These are phyloP conservation scores for Antedon bifida DNA, from an alignment of 35 echinoderm and acorn worm genomes.

Conservation along the genomic window DNA sequence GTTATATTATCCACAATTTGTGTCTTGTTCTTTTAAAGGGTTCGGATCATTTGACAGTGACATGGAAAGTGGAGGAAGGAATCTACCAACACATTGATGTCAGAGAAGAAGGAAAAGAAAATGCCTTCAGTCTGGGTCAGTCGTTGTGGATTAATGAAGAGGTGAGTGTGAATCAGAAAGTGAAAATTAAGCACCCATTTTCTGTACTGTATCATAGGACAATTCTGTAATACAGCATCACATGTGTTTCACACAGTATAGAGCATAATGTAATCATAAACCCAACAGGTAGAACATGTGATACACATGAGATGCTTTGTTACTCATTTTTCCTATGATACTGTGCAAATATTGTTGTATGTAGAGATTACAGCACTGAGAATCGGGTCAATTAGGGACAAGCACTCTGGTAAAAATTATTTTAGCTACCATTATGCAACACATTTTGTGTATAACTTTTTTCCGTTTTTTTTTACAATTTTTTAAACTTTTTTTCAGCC, in stretches of 20 bases:
- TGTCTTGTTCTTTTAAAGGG: constrained; percentile 12
- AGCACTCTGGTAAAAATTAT: too few species aligned
- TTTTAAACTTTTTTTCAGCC: constrained; percentile 22
- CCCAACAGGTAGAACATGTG: not conserved
- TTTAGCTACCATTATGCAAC: too few species aligned
- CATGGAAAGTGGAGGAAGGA: constrained; percentile 89
- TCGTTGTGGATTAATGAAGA: constrained; percentile 49
- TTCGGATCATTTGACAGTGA: constrained; percentile 72
- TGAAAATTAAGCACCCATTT: too few species aligned
- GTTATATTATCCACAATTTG: too few species aligned
- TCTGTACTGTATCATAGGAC: too few species aligned
- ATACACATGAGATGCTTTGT: not conserved
- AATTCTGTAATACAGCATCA: too few species aligned
- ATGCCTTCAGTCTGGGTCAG: constrained; percentile 67
- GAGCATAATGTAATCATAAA: too few species aligned
- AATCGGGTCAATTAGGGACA: too few species aligned
- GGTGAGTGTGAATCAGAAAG: constrained; percentile 16
- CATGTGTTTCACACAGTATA: too few species aligned
- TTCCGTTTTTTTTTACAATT: not conserved
- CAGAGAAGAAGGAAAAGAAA: constrained; percentile 82
- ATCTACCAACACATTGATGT: constrained; percentile 75
- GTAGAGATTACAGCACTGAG: too few species aligned
- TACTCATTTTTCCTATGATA: not conserved
- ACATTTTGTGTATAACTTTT: too few species aligned
- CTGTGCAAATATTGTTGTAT: too few species aligned